Evolutionary conservation across 2,888 invertebrate genomes (phyloP).

Genomic region (Pachliopta kotzebuea): DNA sequence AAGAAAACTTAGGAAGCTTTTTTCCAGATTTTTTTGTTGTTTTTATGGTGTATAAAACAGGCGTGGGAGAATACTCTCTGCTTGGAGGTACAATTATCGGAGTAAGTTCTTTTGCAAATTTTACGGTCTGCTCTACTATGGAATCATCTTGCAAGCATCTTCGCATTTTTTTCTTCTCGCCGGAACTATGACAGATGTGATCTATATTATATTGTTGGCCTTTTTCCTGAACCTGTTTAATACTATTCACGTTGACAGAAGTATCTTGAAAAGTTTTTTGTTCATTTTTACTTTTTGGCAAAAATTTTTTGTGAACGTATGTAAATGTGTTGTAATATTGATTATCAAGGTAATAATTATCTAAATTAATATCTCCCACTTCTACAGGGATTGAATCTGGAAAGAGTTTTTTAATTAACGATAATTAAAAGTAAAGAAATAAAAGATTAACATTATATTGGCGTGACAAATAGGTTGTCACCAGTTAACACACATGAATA

Average conservation of each 20-base stretch:
- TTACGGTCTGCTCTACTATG: constrained; percentile 59
- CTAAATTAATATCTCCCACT: constrained; percentile 52
- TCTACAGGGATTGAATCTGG: constrained; percentile 32
- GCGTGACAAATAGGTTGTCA: too few species aligned
- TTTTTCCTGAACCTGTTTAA: constrained; percentile 44
- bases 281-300: constrained; percentile 30
- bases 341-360: constrained; percentile 55
- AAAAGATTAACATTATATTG: not conserved
- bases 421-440: too few species aligned
- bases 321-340: constrained; percentile 57
- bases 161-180: constrained; percentile 37
- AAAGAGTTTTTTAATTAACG: not conserved
- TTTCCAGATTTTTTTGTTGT: constrained; percentile 48
- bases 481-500: too few species aligned
- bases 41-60: constrained; percentile 60
- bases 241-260: constrained; percentile 31
- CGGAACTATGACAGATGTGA: constrained; percentile 31
- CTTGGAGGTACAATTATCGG: constrained; percentile 60
- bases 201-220: constrained; percentile 44
- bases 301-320: constrained; percentile 61
- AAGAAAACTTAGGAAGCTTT: constrained; percentile 39
- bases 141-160: constrained; percentile 41
- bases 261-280: constrained; percentile 16
- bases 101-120: constrained; percentile 59
- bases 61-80: constrained; percentile 41